Evolutionary conservation across 2,113 vertebrate genomes (phyloP).

Genomic region (Seriola aureovittata): DNA sequence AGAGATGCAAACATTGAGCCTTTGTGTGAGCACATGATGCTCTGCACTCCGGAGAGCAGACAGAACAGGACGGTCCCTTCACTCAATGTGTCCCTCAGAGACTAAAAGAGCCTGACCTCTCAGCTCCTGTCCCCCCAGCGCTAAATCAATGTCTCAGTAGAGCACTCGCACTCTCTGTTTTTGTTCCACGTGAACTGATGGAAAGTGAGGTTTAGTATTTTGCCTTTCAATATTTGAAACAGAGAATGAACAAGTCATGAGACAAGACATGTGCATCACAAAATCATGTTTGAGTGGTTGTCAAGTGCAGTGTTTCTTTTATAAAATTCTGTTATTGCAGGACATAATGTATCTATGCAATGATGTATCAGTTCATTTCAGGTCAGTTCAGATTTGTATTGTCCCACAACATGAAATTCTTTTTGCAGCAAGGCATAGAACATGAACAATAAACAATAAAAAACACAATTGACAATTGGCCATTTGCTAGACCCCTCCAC

Average conservation of each 20-base stretch:
- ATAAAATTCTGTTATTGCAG: neutral
- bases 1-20: conserved; percentile 54
- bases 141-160: conserved; percentile 27
- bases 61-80: conserved; percentile 39
- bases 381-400: neutral
- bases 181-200: neutral
- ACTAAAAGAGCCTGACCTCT: conserved; percentile 26
- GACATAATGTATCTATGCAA: neutral
- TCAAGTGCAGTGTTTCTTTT: neutral
- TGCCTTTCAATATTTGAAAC: neutral
- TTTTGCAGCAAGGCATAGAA: neutral
- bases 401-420: neutral
- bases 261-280: neutral
- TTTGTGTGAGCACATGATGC: conserved; percentile 55
- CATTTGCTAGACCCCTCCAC: neutral
- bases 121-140: conserved; percentile 19
- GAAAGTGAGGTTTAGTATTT: neutral
- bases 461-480: neutral
- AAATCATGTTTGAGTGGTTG: neutral
- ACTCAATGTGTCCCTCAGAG: conserved; percentile 17
- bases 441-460: neutral
- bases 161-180: conserved; percentile 24
- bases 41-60: conserved; percentile 20
- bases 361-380: neutral
- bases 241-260: neutral